Evolutionary conservation across 2,113 vertebrate genomes (phyloP).

Genomic region (Colius striatus): DNA sequence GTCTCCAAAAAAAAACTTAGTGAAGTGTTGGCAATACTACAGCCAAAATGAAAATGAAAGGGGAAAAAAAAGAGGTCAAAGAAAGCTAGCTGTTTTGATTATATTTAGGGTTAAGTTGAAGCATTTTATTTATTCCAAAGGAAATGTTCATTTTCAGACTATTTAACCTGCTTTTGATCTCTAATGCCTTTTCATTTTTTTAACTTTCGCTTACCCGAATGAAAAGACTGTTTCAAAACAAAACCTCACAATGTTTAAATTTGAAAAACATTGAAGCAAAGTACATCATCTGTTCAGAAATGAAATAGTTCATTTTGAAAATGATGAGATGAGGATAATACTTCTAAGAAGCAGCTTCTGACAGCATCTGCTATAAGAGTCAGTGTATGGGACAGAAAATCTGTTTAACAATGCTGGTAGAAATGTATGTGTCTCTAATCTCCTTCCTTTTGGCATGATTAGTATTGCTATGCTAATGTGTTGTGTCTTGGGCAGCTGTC

Average conservation of each 20-base stretch:
- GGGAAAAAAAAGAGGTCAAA: background rate
- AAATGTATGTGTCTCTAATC: background rate
- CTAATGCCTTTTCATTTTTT: background rate
- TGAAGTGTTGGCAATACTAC: background rate
- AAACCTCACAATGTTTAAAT: background rate
- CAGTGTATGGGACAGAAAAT: background rate
- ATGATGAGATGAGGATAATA: background rate
- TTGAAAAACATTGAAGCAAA: background rate
- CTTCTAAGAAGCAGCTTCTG: background rate
- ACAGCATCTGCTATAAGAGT: background rate
- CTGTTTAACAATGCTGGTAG: background rate
- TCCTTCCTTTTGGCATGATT: conserved; percentile 19
- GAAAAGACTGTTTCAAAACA: background rate
- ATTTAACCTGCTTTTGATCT: background rate
- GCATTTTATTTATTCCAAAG: background rate
- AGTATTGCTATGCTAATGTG: background rate
- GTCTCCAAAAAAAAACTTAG: background rate
- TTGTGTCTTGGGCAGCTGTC: conserved; percentile 37
- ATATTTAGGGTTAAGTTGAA: background rate
- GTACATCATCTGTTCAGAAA: background rate
- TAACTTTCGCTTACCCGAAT: background rate
- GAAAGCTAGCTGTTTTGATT: background rate
- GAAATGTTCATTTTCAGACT: background rate
- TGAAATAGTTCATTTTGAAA: background rate
- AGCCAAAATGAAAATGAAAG: background rate